phyloP scores from a whole-genome alignment of 2,113 vertebrate species.

The Notothenia rossii region DNA sequence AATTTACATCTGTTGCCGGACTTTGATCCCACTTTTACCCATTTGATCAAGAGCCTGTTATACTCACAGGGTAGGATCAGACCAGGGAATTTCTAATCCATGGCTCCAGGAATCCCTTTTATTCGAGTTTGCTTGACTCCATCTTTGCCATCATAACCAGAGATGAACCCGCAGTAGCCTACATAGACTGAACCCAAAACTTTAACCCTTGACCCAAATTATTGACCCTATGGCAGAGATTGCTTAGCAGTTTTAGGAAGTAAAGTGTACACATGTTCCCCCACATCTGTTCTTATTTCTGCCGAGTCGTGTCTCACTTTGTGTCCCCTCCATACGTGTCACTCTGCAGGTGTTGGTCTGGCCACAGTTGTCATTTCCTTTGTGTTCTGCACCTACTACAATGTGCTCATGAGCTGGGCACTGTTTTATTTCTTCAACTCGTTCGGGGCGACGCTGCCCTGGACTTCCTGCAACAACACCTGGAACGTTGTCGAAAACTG shows the following conservation, averaged over 20 bases:
- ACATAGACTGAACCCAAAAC: not conserved
- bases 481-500: conserved; percentile 80
- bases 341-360: conserved; percentile 81
- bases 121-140: conserved; percentile 3
- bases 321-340: conserved; percentile 25
- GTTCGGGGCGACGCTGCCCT: conserved; percentile 75
- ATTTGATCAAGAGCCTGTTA: conserved; percentile 1
- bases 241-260: not conserved
- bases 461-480: conserved; percentile 83
- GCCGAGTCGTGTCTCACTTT: conserved; percentile 29
- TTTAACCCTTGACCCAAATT: not conserved
- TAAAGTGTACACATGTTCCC: not conserved
- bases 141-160: not conserved
- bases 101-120: conserved; percentile 37
- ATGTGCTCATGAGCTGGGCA: conserved; percentile 82
- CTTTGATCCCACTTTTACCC: conserved; percentile 36
- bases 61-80: conserved; percentile 17
- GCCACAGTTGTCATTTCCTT: conserved; percentile 83
- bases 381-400: conserved; percentile 84
- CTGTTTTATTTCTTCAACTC: conserved; percentile 84
- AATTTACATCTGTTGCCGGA: conserved; percentile 25
- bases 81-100: conserved; percentile 41
- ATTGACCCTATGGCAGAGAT: not conserved
- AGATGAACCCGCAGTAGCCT: not conserved
- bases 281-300: not conserved